Evolutionary conservation across 2,888 invertebrate genomes (phyloP), one percentile per base, ranked within the genome.

Genomic region (Tinea trinotella): DNA sequence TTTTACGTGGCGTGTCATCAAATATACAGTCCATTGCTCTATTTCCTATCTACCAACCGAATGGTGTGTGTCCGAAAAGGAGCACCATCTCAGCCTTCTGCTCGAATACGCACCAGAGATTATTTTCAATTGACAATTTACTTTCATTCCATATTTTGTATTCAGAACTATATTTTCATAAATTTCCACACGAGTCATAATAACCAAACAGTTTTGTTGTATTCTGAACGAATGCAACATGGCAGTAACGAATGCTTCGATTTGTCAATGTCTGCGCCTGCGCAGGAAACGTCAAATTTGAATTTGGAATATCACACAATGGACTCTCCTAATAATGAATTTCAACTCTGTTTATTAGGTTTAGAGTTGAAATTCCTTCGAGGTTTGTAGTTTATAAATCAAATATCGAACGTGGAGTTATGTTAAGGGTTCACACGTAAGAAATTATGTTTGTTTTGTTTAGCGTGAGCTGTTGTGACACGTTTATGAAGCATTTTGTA

Each of bases 221-320:
- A n/a, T 15, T 48, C 35, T 17, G 35, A 49, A 36, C 18, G 12
- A 19, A 54, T 34, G n/a, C 30, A 36, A 12, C 48, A 19, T 49
- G 49, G 17, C 18, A 3, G 44, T 49, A 22, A 49, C 22, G 22
- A 49, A 49, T 49, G 49, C 49, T 13, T 19, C 53, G 48, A 55
- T 55, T 36, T 53, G 55, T 55, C 55, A 48, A 34, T 40, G 55
- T 55, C 55, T 19, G 52, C 52, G 40, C 46, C 17, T 2, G 52
- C 34, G 48, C 55, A 55, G 52, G 52, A 53, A 55, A 55, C 46
- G 46, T 55, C 53, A 49, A 48, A 53, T 55, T 55, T 55, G 49
- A 55, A 55, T 48, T 55, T 53, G 18, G 48, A 55, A 53, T 36
- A 18, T 53, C 22, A n/a, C 5, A 24, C 36, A 36, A 36, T 12